Conservation (phyloP, 2,113 vertebrate species). For the Haliaeetus leucogaster region DNA sequence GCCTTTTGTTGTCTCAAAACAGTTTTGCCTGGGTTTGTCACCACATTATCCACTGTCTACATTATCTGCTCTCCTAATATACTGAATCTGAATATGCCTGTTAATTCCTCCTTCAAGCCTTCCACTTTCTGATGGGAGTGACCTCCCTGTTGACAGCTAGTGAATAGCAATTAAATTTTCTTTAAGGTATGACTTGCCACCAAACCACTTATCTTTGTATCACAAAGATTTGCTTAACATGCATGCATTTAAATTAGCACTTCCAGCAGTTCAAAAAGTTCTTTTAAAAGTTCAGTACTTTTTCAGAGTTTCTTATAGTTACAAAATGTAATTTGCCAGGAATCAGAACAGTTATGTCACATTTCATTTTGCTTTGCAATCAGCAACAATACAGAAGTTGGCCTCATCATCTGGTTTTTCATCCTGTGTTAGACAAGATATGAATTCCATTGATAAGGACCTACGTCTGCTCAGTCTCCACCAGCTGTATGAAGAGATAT, state of each 20-base stretch:
- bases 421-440: background rate
- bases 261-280: background rate
- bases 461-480: background rate
- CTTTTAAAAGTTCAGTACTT: background rate
- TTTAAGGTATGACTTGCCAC: background rate
- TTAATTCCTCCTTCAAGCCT: background rate
- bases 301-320: background rate
- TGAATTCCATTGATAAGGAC: background rate
- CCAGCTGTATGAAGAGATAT: background rate
- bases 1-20: background rate
- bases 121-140: background rate
- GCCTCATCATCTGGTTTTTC: fast-evolving
- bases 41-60: background rate
- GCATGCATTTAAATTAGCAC: background rate
- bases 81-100: background rate
- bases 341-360: background rate
- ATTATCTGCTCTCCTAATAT: background rate
- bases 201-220: background rate
- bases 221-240: background rate
- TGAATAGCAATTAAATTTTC: background rate
- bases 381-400: background rate
- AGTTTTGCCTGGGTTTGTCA: background rate
- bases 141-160: background rate
- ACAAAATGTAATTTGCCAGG: background rate
- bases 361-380: background rate